Percentiles rank a stretch among this genome's conserved stretches.
Conservation (phyloP, 2,797 vertebrate species). For the Naso thynnoides region DNA sequence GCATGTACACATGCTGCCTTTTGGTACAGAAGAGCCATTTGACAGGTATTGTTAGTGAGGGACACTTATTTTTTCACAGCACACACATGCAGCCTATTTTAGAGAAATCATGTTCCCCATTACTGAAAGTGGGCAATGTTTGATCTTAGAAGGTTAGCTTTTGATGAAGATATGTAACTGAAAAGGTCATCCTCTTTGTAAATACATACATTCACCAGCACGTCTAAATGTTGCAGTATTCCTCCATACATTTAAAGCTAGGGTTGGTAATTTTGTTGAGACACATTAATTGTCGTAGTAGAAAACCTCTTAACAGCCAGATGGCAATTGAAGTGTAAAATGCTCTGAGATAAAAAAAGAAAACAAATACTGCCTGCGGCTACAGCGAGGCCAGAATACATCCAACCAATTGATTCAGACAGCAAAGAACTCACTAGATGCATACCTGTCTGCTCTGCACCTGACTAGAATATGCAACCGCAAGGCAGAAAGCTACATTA, state of each 20-base stretch:
- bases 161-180: neutral
- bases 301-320: too few species aligned
- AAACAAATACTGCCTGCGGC: too few species aligned
- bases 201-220: neutral
- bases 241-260: neutral
- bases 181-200: conserved; percentile 27
- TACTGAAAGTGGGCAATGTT: neutral
- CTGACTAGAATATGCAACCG: too few species aligned
- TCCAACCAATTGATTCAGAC: too few species aligned
- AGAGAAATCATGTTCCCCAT: neutral
- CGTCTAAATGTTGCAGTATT: neutral
- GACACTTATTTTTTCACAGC: conserved; percentile 19
- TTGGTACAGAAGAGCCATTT: neutral
- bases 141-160: neutral
- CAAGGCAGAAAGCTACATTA: too few species aligned
- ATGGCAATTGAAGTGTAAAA: too few species aligned
- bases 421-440: too few species aligned
- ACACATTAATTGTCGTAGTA: too few species aligned
- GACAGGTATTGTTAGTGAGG: conserved; percentile 25
- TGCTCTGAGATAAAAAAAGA: too few species aligned
- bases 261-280: too few species aligned
- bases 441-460: too few species aligned
- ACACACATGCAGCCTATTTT: neutral
- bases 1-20: conserved; percentile 8
- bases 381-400: too few species aligned